Conservation (phyloP, 2,888 invertebrate species). For the Tachina grossa region DNA sequence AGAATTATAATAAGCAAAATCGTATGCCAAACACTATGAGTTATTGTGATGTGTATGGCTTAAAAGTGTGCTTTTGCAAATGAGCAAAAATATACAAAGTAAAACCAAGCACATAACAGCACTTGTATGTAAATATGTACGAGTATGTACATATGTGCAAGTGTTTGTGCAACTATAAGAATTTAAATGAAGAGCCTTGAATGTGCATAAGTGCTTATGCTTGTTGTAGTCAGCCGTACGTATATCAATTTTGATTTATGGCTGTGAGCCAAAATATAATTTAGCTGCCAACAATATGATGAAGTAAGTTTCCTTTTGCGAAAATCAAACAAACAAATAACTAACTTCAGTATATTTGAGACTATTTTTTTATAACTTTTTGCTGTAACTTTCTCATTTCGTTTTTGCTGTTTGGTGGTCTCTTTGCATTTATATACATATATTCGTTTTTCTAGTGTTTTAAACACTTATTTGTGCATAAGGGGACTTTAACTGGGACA, state of each 20-base stretch:
- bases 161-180: background rate
- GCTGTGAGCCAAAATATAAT: conserved; percentile 60
- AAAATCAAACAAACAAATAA: conserved; percentile 19
- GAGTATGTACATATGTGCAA: background rate
- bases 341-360: conserved; percentile 43
- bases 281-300: conserved; percentile 66
- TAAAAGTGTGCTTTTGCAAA: background rate
- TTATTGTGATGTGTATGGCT: background rate
- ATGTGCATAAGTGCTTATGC: conserved; percentile 1
- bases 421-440: background rate
- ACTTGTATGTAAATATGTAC: too few species aligned
- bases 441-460: background rate
- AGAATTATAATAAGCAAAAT: conserved; percentile 11
- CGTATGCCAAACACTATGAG: background rate
- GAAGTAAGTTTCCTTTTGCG: conserved; percentile 57
- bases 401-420: conserved; percentile 24
- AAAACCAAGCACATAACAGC: too few species aligned
- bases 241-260: conserved; percentile 58
- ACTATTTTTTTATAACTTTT: conserved; percentile 8
- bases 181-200: conserved; percentile 15
- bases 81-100: too few species aligned
- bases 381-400: background rate
- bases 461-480: conserved; percentile 13
- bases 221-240: background rate
- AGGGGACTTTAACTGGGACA: conserved; percentile 38